Percentiles rank a stretch among this genome's conserved stretches.
Evolutionary conservation across 2,888 invertebrate species (phyloP).

Genomic region (Hemithea aestivaria): DNA sequence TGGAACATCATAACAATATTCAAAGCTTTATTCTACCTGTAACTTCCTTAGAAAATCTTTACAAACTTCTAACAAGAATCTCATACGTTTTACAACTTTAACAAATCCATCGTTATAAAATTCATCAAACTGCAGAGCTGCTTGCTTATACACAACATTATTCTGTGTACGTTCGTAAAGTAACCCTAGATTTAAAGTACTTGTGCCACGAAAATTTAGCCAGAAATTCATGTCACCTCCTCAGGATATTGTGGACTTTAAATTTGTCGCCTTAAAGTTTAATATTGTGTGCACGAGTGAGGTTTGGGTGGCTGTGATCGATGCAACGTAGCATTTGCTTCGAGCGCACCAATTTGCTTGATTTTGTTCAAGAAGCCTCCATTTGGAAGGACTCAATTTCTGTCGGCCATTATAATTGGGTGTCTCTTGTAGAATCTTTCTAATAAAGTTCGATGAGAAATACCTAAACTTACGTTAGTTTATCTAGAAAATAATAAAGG

Average conservation of each 20-base stretch:
- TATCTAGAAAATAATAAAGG: no score
- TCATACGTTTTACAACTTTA: neutral
- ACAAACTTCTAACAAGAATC: no score
- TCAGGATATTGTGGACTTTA: conserved; percentile 31
- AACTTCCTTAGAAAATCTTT: no score
- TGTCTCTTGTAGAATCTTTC: conserved; percentile 3
- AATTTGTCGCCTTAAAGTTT: conserved; percentile 20
- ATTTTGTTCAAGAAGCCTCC: conserved; percentile 49
- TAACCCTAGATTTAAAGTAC: conserved; percentile 53
- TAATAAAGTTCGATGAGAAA: no score
- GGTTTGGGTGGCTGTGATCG: conserved; percentile 36
- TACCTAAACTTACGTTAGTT: no score
- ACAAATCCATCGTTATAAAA: conserved; percentile 42
- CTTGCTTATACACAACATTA: conserved; percentile 46
- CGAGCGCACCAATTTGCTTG: conserved; percentile 60
- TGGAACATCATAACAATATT: no score
- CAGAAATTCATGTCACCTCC: conserved; percentile 35
- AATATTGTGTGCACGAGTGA: conserved; percentile 17
- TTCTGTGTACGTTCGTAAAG: conserved; percentile 51
- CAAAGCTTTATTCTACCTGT: no score
- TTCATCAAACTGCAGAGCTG: conserved; percentile 44
- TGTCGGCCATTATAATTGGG: conserved; percentile 11
- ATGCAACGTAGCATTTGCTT: conserved; percentile 56
- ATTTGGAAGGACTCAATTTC: conserved; percentile 19
- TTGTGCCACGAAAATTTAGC: conserved; percentile 49